A percentile compares a stretch with the other conserved stretches of the same genome.
These are phyloP conservation scores for Drosophila fuyamai DNA, from an alignment of 1,140 invertebrate genomes.

Conservation along the genomic window DNA sequence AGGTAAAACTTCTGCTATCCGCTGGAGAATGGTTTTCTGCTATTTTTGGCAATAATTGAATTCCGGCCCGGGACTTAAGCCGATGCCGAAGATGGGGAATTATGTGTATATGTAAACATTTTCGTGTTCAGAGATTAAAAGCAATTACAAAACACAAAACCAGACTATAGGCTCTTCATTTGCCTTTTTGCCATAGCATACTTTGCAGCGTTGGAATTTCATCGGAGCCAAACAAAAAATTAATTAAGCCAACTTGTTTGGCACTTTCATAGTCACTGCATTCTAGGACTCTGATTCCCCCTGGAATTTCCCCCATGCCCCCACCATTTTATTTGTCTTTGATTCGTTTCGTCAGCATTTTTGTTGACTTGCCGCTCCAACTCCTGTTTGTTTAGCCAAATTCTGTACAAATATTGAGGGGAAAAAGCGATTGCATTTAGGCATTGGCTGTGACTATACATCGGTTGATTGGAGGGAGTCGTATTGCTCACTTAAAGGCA, in stretches of 20 bases:
- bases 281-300: neutral
- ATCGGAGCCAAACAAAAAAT: constrained; percentile 15
- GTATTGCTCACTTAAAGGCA: constrained; percentile 33
- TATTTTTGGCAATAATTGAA: constrained; percentile 71
- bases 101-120: constrained; percentile 21
- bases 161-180: constrained; percentile 17
- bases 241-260: constrained; percentile 51
- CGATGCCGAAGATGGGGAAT: constrained; percentile 20
- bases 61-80: constrained; percentile 33
- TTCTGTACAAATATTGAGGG: constrained; percentile 28
- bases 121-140: constrained; percentile 33
- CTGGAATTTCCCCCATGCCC: neutral
- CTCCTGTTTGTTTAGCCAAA: constrained; percentile 43
- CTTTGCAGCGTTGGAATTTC: constrained; percentile 24
- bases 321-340: constrained; percentile 48
- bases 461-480: constrained; percentile 48
- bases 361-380: constrained; percentile 36
- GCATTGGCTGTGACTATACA: constrained; percentile 35
- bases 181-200: constrained; percentile 33
- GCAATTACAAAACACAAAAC: constrained; percentile 53
- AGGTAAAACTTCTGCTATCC: constrained; percentile 34
- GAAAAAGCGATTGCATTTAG: constrained; percentile 35
- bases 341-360: constrained; percentile 52
- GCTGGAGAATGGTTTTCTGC: constrained; percentile 35
- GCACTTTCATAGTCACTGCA: constrained; percentile 23